Conservation (phyloP, 2,797 vertebrate genomes). For the Pangasius macronema region DNA sequence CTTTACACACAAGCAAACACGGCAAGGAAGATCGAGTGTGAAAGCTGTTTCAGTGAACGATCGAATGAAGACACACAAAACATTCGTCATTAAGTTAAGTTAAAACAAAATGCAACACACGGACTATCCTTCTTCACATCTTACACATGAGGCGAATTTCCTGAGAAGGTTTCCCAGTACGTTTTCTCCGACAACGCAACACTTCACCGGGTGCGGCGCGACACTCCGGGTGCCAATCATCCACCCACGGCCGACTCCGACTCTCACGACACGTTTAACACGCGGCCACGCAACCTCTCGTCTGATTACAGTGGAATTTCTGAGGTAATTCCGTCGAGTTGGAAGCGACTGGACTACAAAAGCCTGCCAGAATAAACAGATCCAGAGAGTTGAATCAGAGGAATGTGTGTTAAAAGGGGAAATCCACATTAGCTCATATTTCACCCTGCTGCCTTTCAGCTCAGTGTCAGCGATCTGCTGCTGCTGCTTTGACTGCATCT, state of each 20-base stretch:
- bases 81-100: too few species aligned
- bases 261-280: constrained; percentile 31
- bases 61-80: too few species aligned
- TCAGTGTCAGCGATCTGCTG: neutral
- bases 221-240: neutral
- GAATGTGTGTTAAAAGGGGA: neutral
- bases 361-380: neutral
- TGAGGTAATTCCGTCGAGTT: neutral
- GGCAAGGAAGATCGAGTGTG: too few species aligned
- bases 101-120: neutral
- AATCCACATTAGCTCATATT: neutral
- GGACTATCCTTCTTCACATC: neutral
- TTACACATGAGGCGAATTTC: neutral
- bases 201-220: neutral
- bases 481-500: constrained; percentile 24
- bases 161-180: neutral
- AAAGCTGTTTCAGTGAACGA: neutral
- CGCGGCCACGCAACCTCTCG: neutral
- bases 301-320: constrained; percentile 16
- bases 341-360: neutral
- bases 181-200: neutral
- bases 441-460: neutral
- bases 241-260: neutral
- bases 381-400: neutral
- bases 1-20: neutral